These are phyloP conservation scores for Equus przewalskii DNA, from an alignment of 2,113 vertebrate genomes.

Conservation along the genomic window DNA sequence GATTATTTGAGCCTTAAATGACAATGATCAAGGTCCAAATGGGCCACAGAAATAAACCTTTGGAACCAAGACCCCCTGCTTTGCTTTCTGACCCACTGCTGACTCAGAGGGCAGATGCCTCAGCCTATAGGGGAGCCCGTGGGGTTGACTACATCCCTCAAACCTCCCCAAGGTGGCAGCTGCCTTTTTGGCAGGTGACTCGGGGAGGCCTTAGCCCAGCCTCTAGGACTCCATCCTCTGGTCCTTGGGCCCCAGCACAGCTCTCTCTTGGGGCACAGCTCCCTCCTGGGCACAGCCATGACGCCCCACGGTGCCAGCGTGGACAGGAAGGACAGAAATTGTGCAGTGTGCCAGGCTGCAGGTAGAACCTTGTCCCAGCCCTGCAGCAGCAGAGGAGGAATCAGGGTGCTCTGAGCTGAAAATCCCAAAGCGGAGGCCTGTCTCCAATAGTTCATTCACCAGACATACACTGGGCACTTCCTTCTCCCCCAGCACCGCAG, in stretches of 20 bases:
- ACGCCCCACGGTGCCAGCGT: background rate
- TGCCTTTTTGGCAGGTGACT: background rate
- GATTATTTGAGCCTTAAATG: background rate
- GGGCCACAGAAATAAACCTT: background rate
- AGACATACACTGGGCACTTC: background rate
- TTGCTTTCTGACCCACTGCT: background rate
- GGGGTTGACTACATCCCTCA: background rate
- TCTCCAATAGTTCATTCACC: background rate
- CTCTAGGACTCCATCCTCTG: background rate
- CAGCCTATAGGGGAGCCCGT: background rate
- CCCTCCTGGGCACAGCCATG: background rate
- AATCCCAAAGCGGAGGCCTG: background rate
- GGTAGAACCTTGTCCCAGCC: background rate
- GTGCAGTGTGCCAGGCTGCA: background rate
- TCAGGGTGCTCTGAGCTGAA: background rate
- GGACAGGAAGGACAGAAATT: background rate
- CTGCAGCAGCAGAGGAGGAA: background rate
- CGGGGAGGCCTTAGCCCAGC: background rate
- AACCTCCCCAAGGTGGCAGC: background rate
- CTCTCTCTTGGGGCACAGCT: background rate
- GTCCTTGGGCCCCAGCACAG: background rate
- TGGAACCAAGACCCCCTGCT: background rate
- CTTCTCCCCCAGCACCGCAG: background rate
- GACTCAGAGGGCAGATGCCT: background rate
- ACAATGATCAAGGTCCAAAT: background rate